A percentile compares a stretch with the other conserved stretches of the same genome.
phyloP scores from a whole-genome alignment of 2,113 vertebrate genomes.

The Gadus chalcogrammus region DNA sequence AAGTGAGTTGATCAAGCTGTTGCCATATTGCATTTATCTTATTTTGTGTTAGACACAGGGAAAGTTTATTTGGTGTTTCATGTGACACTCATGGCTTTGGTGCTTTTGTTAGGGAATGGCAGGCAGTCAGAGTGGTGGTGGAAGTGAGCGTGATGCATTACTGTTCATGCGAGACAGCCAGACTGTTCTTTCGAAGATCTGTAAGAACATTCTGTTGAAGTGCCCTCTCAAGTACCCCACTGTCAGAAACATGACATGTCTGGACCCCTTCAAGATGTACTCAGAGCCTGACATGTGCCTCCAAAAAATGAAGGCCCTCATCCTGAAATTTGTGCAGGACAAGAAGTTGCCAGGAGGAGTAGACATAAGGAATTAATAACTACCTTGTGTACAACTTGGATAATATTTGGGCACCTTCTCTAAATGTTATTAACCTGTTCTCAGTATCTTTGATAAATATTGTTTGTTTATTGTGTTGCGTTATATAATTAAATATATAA shows the following conservation, averaged over 20 bases:
- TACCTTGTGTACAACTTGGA: constrained; percentile 3
- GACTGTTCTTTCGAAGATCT: constrained; percentile 25
- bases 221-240: constrained; percentile 31
- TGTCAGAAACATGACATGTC: constrained; percentile 27
- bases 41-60: background rate
- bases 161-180: constrained; percentile 23
- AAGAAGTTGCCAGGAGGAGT: constrained; percentile 30
- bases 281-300: constrained; percentile 21
- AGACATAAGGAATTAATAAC: constrained; percentile 1
- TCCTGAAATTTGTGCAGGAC: constrained; percentile 31
- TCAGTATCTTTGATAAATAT: background rate
- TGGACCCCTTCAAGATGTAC: constrained; percentile 22
- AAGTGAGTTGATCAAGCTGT: constrained; percentile 15
- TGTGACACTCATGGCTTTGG: background rate
- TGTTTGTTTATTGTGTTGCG: background rate
- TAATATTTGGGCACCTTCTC: background rate
- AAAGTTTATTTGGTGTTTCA: constrained; percentile 25
- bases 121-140: constrained; percentile 22
- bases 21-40: constrained; percentile 13
- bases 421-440: background rate
- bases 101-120: constrained; percentile 10
- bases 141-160: constrained; percentile 16
- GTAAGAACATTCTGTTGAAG: constrained; percentile 21
- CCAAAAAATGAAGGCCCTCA: constrained; percentile 25
- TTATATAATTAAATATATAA: background rate